Evolutionary conservation across 2,888 invertebrate species (phyloP), one percentile per base, ranked within the genome.

Genomic region (Rhyacophila evoluta): DNA sequence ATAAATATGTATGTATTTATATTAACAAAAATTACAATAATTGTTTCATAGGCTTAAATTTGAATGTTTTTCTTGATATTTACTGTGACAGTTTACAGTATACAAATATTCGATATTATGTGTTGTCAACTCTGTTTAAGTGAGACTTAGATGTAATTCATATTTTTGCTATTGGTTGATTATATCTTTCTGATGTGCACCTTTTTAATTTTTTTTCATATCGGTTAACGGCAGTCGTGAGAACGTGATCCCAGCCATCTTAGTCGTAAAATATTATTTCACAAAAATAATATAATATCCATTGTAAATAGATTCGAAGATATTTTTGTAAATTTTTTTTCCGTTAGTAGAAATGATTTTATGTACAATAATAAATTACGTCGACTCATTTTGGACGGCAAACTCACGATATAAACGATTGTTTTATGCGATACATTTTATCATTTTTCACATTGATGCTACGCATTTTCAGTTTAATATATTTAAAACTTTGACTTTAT

Each of bases 221-320:
- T 41, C 15, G 19, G 8, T 1, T 5, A 41, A 19, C 12, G 15
- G 6, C 19, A 4, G 10, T 55, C 55, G 19, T 55, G 2, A 19
- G 19, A 55, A 55, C 4, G 6, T 55, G 6, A 55, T 55, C 55
- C 55, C 25, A 19, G 55, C 55, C 25, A 55, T 41, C 19, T 6
- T 55, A 19, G 55, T 55, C 19, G 25, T 55, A 55, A 19, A 25
- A 55, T 55, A 55, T 55, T 55, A 55, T 55, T 55, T 55, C 55
- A 25, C 55, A 55, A 19, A 33, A 55, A 41, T 41, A 41, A 55
- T 55, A 55, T 55, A 55, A 19, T 55, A 19, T 4, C 19, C 55
- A 55, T 25, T 55, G 55, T 55, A 55, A 19, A 55, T 55, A 55
- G 38, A 55, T 55, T 8, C 55, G 15, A 55, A 55, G 19, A 55